Evolutionary conservation across 2,888 invertebrate species (phyloP), one percentile per base, ranked within the genome.

Genomic region (Mantis religiosa): DNA sequence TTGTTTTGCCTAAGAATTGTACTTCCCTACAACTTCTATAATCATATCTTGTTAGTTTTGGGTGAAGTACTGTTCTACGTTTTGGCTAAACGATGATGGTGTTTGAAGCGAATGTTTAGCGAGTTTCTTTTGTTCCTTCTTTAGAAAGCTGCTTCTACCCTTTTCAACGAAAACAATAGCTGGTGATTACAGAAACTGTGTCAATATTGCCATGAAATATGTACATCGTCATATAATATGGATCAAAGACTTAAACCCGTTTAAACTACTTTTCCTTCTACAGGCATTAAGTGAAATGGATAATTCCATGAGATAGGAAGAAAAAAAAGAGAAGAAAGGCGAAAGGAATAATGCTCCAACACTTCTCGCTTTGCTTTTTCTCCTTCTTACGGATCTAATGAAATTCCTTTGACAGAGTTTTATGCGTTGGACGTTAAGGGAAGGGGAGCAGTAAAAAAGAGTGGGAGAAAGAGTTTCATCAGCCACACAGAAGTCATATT

Each of bases 341-440:
- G 54, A 71, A 71, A 71, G 54, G 54, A 71, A 25, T 71, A 71
- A 71, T 71, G 54, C 54, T 71, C 54, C 54, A 71, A 71, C 54
- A 71, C 54, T 71, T 71, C 25, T 71, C 54, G 54, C 54, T 71
- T 71, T 71, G 54, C 54, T 71, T 71, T 71, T 71, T 71, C 54
- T 71, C 85, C 71, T 85, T 85, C 71, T 28, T 28, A 54, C 27
- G 54, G 71, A 25, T 85, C 85, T 85, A 85, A 85, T 85, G 85
- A 85, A 85, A 85, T 85, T 85, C 85, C 85, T 85, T 85, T 85
- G 85, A 85, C 85, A 85, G 54, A 71, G 85, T 85, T 85, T 71
- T 71, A 71, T 71, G 54, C 54, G 54, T 71, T 25, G 54, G 54
- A 71, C 54, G 54, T 71, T 71, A 71, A 71, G 54, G 54, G 54